Base-by-base conservation (phyloP, 2,113 vertebrate genomes). In the Cathartes aura region DNA sequence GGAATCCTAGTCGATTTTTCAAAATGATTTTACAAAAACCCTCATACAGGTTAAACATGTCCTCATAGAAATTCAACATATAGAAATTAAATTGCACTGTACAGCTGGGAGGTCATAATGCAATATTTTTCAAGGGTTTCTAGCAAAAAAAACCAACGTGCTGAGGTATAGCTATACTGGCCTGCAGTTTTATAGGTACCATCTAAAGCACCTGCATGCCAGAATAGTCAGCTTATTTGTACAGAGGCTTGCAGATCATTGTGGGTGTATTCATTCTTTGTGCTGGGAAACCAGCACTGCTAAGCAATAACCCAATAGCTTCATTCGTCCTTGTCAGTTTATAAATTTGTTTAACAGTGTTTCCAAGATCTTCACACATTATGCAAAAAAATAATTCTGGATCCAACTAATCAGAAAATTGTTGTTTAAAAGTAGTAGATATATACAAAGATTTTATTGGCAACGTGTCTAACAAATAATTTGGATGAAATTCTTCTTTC, bases 101-200 rank as follows among this genome's bases (percentile, higher is more conserved):
- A 29, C 15, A 82, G 8, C 6, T 79, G 18, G 24, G 20, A 59
- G 26, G 21, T 75, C n/a, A 62, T n/a, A 88, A 63, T 38, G 7
- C 6, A 76, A 15, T 42, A 27, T 38, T 84, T 82, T 87, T 53
- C 27, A 62, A 26, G 36, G 9, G 3, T 36, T 60, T 89, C 30
- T 42, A 53, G 7, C 1, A 52, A 58, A 50, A 38, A 32, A 18
- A 6, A 3, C 59, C 59, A 11, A 15, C 1, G 2, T 7, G 1
- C 14, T 71, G 34, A 47, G 5, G 0, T 36, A 34, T 9, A 83
- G 10, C 9, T 80, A 15, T 34, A 36, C 5, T 17, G 15, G 9
- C 12, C 6, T 89, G 30, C 19, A 73, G 24, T 91, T 87, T 95
- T 58, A 23, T 8, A 45, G 10, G 8, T 70, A 62, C 13, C 27